Base-by-base conservation (phyloP, 2,888 invertebrate genomes). In the Drosophila lacicola region DNA sequence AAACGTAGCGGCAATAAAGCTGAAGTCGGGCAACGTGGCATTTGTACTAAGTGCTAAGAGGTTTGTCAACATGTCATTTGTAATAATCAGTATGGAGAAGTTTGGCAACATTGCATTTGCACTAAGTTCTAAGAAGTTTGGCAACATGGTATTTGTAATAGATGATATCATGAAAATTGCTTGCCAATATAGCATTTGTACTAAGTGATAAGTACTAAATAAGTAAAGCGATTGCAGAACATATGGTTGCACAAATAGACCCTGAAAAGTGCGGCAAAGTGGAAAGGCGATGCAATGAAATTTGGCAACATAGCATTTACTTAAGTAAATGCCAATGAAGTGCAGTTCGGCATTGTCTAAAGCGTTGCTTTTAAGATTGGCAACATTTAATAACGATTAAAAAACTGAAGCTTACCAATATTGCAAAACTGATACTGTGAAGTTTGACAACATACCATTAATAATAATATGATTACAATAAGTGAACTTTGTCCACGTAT, bases 11-110 rank as follows among this genome's bases (percentile, higher is more conserved):
- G 13, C 45, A 45, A 34, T 10, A n/a, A 25, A 4, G 19, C 1
- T 34, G 45, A 46, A 54, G 45, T 39, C 11, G 33, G 19, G 36
- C 67, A 51, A 51, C 39, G 2, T n/a, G 37, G 13, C 37, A 34
- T 17, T 50, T 51, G 25, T 50, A 19, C 8, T 9, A 5, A 21
- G 9, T 8, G 29, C 29, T 29, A 29, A 11, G 11, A 39, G 25
- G 25, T 25, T 37, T 25, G 50, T 25, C 50, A 37, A 50, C 50
- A 21, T 2, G 8, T 13, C 36, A 10, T 10, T 14, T 11, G 9
- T 17, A 17, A 17, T 17, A 29, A 5, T 1, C 17, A 2, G 8
- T 33, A 33, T 1, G 3, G 10, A 33, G 44, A 45, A 46, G 44
- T 36, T 13, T 33, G 13, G 49, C 63, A 33, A 57, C 25, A 1